These are phyloP conservation scores for Natator depressus DNA, from an alignment of 2,113 vertebrate species.

Conservation along the genomic window DNA sequence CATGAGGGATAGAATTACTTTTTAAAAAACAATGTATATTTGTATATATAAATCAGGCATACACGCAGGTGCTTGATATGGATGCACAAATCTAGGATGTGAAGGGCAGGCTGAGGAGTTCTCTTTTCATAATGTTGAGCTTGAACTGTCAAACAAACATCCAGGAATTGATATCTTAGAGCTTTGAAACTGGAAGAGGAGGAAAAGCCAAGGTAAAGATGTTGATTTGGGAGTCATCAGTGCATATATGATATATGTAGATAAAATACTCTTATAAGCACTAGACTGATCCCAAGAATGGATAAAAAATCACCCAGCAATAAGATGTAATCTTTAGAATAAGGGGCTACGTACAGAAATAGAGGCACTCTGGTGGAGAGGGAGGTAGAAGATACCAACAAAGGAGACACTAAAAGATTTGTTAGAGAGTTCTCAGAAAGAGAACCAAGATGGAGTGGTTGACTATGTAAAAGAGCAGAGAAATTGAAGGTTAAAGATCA, in stretches of 20 bases:
- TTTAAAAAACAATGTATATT: neutral
- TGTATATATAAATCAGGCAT: neutral
- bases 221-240: neutral
- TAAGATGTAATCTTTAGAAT: neutral
- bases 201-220: neutral
- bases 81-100: neutral
- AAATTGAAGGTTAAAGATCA: neutral
- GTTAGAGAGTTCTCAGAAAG: neutral
- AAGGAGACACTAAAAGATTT: neutral
- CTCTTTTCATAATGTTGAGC: neutral
- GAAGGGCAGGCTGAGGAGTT: neutral
- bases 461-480: neutral
- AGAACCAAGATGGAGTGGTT: neutral
- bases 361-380: neutral
- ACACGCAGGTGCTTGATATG: neutral
- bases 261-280: neutral
- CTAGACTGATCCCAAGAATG: neutral
- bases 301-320: neutral
- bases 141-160: neutral
- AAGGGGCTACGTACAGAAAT: neutral
- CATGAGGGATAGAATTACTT: neutral
- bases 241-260: neutral
- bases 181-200: neutral
- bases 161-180: neutral
- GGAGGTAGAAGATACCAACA: neutral